Evolutionary conservation across 2,888 invertebrate species (phyloP), one percentile per base, ranked within the genome.

Genomic region (Philereme transversata): DNA sequence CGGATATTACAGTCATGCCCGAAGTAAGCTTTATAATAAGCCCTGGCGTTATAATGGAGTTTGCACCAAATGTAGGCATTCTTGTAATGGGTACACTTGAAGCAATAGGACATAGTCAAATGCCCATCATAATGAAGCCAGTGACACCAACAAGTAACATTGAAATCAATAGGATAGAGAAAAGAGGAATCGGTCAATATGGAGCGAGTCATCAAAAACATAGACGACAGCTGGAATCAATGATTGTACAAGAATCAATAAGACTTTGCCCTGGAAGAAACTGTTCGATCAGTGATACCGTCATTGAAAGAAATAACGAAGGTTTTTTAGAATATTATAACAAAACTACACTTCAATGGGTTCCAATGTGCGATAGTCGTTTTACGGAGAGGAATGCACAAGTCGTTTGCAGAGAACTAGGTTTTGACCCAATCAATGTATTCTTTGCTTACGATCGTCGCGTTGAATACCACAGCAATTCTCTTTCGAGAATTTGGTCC

Each of bases 1-100:
- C 97, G 0, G 99, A 99, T 83, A 95, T 99, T 45, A 99, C 99
- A 0, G 95, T 99, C 0, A 99, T 99, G 99, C 99, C 99, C 0
- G 96, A 96, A 64, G 96, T 95, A 0, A 97, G 96, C 0, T 85
- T 99, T 41, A 95, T 95, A 0, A 97, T 99, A 59, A 95, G 95
- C 69, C 96, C 98, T 3, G 99, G 98, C 5, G 98, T 98, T 0
- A 94, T 96, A 6, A 91, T 99, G 84, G 98, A 99, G 86, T 99
- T 99, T 82, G 96, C 96, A 44, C 97, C 99, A 0, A 98, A 98
- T 86, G 97, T 99, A 53, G 99, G 99, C 0, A 97, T 99, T 64
- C 90, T 99, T 34, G 98, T 99, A 1, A 93, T 99, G 74, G 99
- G 99, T 0, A 96, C 96, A 0, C 89, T 99, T 33, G 94, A 95